Conservation (phyloP, 2,888 invertebrate species). For the Bhutanitis thaidina region DNA sequence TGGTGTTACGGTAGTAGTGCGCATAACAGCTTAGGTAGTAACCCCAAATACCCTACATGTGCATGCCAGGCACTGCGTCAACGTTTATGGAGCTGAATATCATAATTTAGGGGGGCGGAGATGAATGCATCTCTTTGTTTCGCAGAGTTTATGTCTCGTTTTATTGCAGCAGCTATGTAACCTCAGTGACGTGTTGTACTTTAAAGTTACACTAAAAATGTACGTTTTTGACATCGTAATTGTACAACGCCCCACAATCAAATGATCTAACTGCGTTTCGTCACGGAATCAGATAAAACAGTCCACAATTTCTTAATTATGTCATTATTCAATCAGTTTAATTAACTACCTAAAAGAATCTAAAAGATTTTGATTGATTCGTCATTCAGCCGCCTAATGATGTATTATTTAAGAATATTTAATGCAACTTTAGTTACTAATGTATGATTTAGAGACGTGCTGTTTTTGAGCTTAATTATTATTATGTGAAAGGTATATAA, state of each 20-base stretch:
- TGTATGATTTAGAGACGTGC: too few species aligned
- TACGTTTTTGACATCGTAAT: constrained; percentile 12
- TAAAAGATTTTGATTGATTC: too few species aligned
- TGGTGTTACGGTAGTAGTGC: background rate
- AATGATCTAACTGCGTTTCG: constrained; percentile 8
- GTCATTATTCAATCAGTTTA: constrained; percentile 7
- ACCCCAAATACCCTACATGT: constrained; percentile 25
- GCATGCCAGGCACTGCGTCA: constrained; percentile 39
- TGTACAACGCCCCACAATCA: constrained; percentile 11
- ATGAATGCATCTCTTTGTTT: constrained; percentile 62
- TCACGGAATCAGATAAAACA: constrained; percentile 19
- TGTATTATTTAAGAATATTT: too few species aligned
- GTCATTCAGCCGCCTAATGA: too few species aligned
- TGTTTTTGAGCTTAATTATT: too few species aligned
- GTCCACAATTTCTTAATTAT: constrained; percentile 8
- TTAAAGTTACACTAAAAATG: constrained; percentile 10
- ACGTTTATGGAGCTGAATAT: constrained; percentile 44
- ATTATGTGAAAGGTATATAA: too few species aligned
- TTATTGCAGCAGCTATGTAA: constrained; percentile 42
- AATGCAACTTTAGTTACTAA: too few species aligned
- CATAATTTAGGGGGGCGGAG: constrained; percentile 48
- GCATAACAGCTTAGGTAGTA: constrained; percentile 3
- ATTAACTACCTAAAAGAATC: background rate
- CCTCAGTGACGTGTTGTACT: constrained; percentile 24
- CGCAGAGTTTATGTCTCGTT: constrained; percentile 42